phyloP scores from a whole-genome alignment of 2,113 vertebrate genomes.

The Sciurus niger region DNA sequence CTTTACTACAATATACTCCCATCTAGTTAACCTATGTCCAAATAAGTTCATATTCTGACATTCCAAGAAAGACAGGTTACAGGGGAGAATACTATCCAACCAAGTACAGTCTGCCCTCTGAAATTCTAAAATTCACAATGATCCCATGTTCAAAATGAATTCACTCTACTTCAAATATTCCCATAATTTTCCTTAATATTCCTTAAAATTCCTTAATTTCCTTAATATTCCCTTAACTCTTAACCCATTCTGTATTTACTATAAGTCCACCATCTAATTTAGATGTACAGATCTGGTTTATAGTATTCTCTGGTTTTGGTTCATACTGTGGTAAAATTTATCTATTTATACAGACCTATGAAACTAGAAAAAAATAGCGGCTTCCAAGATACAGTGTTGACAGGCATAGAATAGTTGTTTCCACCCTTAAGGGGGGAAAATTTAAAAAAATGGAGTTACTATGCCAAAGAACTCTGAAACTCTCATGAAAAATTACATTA shows the following conservation, averaged over 20 bases:
- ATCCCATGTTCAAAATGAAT: not conserved
- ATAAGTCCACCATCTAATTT: too few species aligned
- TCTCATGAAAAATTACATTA: not conserved
- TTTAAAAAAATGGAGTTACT: not conserved
- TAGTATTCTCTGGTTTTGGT: not conserved
- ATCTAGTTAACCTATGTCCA: not conserved
- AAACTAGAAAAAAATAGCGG: not conserved
- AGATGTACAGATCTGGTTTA: not conserved
- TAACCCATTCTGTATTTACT: not conserved
- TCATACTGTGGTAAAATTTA: not conserved
- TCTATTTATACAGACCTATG: not conserved
- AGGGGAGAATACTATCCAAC: not conserved
- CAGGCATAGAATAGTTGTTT: not conserved
- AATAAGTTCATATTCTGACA: not conserved
- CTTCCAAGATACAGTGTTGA: not conserved
- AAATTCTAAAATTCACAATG: not conserved
- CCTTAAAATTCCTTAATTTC: too few species aligned
- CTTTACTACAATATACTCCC: not conserved
- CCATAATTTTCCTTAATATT: too few species aligned
- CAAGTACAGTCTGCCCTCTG: not conserved
- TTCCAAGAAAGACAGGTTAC: not conserved
- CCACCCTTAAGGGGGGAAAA: not conserved
- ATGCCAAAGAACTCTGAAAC: too few species aligned
- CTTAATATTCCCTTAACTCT: too few species aligned
- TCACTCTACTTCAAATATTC: not conserved